Evolutionary conservation across 2,797 vertebrate genomes (phyloP).

Genomic region (Coilia nasus): DNA sequence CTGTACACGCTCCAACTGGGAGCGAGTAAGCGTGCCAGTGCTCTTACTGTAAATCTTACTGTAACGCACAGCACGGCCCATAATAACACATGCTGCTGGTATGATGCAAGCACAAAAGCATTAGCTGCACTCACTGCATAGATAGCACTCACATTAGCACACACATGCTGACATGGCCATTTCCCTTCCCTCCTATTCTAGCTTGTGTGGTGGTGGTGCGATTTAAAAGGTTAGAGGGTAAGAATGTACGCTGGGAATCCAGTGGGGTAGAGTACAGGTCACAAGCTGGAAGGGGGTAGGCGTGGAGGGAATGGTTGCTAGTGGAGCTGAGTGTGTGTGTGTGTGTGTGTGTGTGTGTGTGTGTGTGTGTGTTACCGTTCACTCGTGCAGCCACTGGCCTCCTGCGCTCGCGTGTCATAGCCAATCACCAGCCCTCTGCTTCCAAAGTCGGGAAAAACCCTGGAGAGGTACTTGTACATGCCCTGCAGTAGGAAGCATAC

Average conservation of each 20-base stretch:
- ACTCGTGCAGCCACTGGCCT: constrained; percentile 91
- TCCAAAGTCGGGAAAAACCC: constrained; percentile 81
- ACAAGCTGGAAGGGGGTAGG: not conserved
- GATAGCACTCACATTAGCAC: not conserved
- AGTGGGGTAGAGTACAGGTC: not conserved
- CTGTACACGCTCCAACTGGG: not conserved
- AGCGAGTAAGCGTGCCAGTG: too few species aligned
- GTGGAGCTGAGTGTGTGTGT: too few species aligned
- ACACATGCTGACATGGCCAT: not conserved
- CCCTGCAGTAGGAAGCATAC: constrained; percentile 72
- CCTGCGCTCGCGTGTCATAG: constrained; percentile 90
- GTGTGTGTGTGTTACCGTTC: constrained; percentile 74
- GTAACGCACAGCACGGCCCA: not conserved
- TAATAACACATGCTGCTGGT: not conserved
- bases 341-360: too few species aligned
- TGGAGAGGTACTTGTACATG: constrained; percentile 85
- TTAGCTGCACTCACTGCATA: not conserved
- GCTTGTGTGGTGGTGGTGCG: not conserved
- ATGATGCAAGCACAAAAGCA: not conserved
- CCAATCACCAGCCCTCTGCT: constrained; percentile 90
- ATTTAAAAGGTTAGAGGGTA: constrained; percentile 12
- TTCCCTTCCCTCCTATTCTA: not conserved
- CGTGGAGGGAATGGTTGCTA: not conserved
- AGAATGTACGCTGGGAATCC: not conserved
- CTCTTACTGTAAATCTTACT: not conserved